These are phyloP conservation scores for Maconellicoccus hirsutus DNA, from an alignment of 1,140 invertebrate genomes.

Conservation along the genomic window DNA sequence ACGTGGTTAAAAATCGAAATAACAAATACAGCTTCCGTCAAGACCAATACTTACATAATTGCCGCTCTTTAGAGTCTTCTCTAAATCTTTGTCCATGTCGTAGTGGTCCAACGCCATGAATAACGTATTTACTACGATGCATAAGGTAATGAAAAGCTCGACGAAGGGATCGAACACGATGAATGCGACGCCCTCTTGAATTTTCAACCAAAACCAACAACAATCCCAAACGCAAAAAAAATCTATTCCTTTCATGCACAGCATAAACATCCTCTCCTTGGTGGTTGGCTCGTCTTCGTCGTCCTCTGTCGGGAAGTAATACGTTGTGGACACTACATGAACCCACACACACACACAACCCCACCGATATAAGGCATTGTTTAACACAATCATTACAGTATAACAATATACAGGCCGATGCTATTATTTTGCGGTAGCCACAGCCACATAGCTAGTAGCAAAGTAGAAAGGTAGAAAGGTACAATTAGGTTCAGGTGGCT, in stretches of 20 bases:
- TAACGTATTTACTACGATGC: constrained; percentile 93
- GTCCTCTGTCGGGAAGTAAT: constrained; percentile 77
- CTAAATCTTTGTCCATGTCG: constrained; percentile 79
- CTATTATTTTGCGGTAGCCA: too few relatives aligned
- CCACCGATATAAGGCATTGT: constrained; percentile 25
- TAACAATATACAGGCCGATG: too few relatives aligned
- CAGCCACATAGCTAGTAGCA: too few relatives aligned
- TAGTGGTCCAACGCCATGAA: constrained; percentile 98
- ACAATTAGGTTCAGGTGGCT: too few relatives aligned
- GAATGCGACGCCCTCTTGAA: constrained; percentile 79
- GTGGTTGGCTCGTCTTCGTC: constrained; percentile 73
- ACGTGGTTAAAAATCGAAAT: background rate
- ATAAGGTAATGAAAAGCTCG: constrained; percentile 94
- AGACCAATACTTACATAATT: constrained; percentile 80
- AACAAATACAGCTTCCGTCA: too few relatives aligned
- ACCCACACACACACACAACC: constrained; percentile 24
- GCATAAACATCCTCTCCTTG: constrained; percentile 68
- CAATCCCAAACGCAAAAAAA: constrained; percentile 96
- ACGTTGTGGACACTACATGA: constrained; percentile 62
- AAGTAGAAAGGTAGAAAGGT: too few relatives aligned
- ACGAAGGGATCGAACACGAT: constrained; percentile 96
- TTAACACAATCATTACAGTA: constrained; percentile 15
- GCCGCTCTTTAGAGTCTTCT: constrained; percentile 71
- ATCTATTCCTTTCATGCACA: constrained; percentile 67
- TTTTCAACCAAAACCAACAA: constrained; percentile 77